Base-by-base conservation (phyloP, 2,888 invertebrate genomes). In the Chaetoderma sp. region DNA sequence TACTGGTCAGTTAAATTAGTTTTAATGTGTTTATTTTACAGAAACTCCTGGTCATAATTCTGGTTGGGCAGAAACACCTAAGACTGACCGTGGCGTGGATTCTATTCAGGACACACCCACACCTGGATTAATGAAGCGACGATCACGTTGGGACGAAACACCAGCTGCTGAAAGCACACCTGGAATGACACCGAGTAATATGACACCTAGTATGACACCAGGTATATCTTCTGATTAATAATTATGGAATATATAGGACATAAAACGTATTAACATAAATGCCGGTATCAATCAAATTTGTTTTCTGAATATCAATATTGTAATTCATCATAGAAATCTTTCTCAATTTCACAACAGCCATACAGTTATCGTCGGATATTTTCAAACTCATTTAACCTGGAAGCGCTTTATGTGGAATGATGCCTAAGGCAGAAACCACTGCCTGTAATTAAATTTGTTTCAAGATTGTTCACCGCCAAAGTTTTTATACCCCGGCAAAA, bases 61-160 rank as follows among this genome's bases (percentile, higher is more conserved):
- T 83, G 98, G 98, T 1, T 99, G 99, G 99, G 98, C 98, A 18
- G 99, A 99, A 88, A 99, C 99, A 0, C 99, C 99, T 0, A 92
- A 96, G 68, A 95, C 97, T 0, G 97, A 98, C 85, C 91, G 98
- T 61, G 78, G 74, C n/a, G 81, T 79, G n/a, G 86, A 85, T 30
- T 75, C 86, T 13, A 93, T 93, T 79, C 87, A 95, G 80, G 96
- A 96, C 86, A 95, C 95, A 0, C 95, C 97, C 0, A 97, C 97
- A 0, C 96, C 97, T 0, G 94, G 95, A 33, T 93, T 94, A 0
- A 95, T 96, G 59, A 99, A 99, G 87, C 90, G 99, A 0, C 91
- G 97, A 61, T 96, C 97, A 63, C 92, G 99, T 69, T 99, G 99
- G 99, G 99, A 99, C 86, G 97, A 99, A 88, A 99, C 98, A 0